Conservation (phyloP, 1,140 invertebrate genomes). For the Gryon sp. region DNA sequence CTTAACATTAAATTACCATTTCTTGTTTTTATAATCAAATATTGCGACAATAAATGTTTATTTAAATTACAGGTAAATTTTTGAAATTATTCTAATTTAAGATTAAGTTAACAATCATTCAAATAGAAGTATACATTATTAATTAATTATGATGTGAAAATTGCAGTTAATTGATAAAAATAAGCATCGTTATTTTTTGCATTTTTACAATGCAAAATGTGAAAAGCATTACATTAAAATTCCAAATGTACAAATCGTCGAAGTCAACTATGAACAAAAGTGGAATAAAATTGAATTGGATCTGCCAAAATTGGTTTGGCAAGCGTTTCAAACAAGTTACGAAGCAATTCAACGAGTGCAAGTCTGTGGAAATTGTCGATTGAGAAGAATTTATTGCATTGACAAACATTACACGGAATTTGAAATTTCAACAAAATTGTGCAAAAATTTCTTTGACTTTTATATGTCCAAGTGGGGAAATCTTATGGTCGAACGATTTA, state of each 20-base stretch:
- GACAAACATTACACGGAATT: conserved; percentile 66
- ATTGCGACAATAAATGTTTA: conserved; percentile 39
- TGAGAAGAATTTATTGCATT: conserved; percentile 69
- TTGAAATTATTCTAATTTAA: not conserved
- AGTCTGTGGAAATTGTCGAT: conserved; percentile 66
- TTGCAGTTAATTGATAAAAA: conserved; percentile 50
- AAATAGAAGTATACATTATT: no score
- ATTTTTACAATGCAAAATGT: conserved; percentile 34
- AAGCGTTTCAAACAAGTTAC: conserved; percentile 62
- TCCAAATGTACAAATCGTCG: conserved; percentile 21
- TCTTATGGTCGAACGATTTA: conserved; percentile 41
- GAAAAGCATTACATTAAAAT: conserved; percentile 18
- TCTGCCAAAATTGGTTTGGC: conserved; percentile 53
- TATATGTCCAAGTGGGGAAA: conserved; percentile 73
- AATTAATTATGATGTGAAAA: no score
- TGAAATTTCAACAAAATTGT: conserved; percentile 62
- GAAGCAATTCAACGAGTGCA: conserved; percentile 59
- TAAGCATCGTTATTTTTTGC: conserved; percentile 29
- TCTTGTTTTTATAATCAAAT: conserved; percentile 68
- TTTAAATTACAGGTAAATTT: conserved; percentile 66
- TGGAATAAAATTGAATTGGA: conserved; percentile 73
- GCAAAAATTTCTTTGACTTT: conserved; percentile 65
- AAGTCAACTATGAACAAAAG: conserved; percentile 56
- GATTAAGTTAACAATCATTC: not conserved
- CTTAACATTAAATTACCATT: conserved; percentile 65